A percentile compares a stretch with the other conserved stretches of the same genome.
These are phyloP conservation scores for Podocnemis expansa DNA, from an alignment of 2,113 vertebrate genomes.

Conservation along the genomic window DNA sequence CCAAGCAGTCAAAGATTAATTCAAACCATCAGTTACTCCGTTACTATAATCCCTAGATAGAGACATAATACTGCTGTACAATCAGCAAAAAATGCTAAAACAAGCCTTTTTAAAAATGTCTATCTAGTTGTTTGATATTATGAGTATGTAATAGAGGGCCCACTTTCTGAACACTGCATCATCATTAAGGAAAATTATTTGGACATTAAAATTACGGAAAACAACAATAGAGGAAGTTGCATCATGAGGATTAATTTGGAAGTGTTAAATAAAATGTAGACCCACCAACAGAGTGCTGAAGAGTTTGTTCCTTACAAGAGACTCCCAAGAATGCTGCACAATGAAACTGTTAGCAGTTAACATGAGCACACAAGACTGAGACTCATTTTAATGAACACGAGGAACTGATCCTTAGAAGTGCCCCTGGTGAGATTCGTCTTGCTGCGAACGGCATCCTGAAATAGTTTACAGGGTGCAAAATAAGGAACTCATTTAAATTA, in stretches of 20 bases:
- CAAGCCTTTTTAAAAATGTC: neutral
- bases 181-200: neutral
- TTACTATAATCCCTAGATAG: neutral
- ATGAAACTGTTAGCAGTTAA: slow-evolving; percentile 29
- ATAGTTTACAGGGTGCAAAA: slow-evolving; percentile 55
- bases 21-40: neutral
- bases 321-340: neutral
- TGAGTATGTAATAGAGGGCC: neutral
- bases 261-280: neutral
- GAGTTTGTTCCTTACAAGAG: neutral
- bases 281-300: neutral
- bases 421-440: slow-evolving; percentile 33
- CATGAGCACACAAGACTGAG: neutral
- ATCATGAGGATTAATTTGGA: neutral
- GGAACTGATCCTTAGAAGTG: slow-evolving; percentile 52
- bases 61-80: neutral
- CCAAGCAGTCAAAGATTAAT: neutral
- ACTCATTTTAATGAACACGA: slow-evolving; percentile 31
- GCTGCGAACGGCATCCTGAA: slow-evolving; percentile 52
- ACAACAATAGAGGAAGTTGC: neutral
- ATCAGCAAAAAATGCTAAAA: neutral
- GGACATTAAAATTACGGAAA: neutral
- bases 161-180: neutral
- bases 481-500: slow-evolving; percentile 49
- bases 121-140: neutral